Conservation (phyloP, 2,113 vertebrate genomes). For the Rhinolophus ferrumequinum region DNA sequence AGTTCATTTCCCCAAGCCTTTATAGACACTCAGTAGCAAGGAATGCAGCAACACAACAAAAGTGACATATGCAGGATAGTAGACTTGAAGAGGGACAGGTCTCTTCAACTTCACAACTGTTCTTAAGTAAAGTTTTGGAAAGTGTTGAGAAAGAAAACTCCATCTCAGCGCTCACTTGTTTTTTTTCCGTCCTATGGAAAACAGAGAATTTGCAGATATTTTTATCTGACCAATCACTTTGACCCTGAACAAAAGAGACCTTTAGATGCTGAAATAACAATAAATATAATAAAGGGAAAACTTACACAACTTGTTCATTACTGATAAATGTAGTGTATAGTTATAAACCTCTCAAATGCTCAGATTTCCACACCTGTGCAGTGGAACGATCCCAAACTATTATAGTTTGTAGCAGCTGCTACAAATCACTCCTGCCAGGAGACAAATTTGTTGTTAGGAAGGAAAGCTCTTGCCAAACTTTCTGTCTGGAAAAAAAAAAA, state of each 20-base stretch:
- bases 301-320: conserved; percentile 13
- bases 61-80: not conserved
- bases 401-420: conserved; percentile 72
- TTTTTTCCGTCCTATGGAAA: not conserved
- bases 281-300: not conserved
- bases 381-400: conserved; percentile 69
- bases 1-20: not conserved
- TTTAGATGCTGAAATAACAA: conserved; percentile 34
- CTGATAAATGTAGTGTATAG: not conserved
- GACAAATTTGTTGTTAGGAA: conserved; percentile 68
- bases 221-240: conserved; percentile 4
- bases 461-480: conserved; percentile 71
- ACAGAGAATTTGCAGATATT: not conserved
- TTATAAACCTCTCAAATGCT: conserved; percentile 52
- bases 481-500: conserved; percentile 25
- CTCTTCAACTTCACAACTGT: not conserved
- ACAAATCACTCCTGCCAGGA: conserved; percentile 73
- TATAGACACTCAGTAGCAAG: not conserved
- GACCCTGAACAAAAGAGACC: not conserved
- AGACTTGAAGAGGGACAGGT: not conserved
- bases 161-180: not conserved
- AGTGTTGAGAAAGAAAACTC: not conserved
- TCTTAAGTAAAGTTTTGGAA: not conserved
- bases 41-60: not conserved
- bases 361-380: conserved; percentile 62